Evolutionary conservation across 2,113 vertebrate genomes (phyloP).

Genomic region (Centropus bengalensis): DNA sequence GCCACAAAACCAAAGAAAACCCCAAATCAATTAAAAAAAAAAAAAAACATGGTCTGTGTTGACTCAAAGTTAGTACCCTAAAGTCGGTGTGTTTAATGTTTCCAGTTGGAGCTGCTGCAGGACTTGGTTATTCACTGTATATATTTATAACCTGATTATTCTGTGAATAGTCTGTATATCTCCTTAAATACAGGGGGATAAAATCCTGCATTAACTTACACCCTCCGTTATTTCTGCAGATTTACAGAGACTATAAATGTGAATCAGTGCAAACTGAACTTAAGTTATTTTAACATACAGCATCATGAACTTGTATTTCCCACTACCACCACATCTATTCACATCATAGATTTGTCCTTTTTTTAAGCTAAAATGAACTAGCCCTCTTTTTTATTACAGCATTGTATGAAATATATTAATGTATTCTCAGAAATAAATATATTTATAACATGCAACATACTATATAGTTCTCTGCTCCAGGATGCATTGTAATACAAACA

Average conservation of each 20-base stretch:
- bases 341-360: neutral
- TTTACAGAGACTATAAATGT: neutral
- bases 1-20: neutral
- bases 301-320: neutral
- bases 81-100: neutral
- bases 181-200: neutral
- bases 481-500: neutral
- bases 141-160: constrained; percentile 47
- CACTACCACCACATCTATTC: neutral
- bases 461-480: constrained; percentile 30
- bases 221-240: neutral
- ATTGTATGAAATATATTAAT: constrained; percentile 30
- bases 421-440: constrained; percentile 32
- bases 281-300: neutral
- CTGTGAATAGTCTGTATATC: constrained; percentile 57
- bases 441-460: constrained; percentile 67
- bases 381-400: constrained; percentile 9
- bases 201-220: neutral
- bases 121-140: neutral
- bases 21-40: neutral
- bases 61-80: neutral
- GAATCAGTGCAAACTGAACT: constrained; percentile 13
- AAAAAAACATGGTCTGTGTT: neutral
- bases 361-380: neutral
- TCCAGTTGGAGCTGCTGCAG: neutral